Conservation (phyloP, 1,140 invertebrate species). For the Vollenhovia emeryi region DNA sequence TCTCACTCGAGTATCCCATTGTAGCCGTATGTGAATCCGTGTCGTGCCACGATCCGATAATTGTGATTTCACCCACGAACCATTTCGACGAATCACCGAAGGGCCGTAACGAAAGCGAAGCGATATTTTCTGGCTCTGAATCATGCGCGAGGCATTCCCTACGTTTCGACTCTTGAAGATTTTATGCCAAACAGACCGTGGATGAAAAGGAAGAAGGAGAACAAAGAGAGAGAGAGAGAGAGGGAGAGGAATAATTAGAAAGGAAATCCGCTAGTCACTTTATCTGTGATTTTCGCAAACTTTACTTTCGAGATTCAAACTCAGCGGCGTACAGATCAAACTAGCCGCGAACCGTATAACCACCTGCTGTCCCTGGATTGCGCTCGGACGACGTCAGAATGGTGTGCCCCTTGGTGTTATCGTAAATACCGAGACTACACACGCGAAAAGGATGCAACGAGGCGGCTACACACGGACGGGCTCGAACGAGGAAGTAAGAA, state of each 20-base stretch:
- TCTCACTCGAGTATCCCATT: constrained; percentile 73
- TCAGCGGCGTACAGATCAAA: constrained; percentile 1
- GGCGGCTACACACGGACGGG: constrained; percentile 38
- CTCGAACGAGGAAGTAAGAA: constrained; percentile 77
- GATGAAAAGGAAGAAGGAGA: not conserved
- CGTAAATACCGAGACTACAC: constrained; percentile 31
- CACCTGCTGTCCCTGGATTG: constrained; percentile 23
- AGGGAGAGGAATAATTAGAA: not conserved
- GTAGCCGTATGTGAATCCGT: constrained; percentile 68
- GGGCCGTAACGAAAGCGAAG: constrained; percentile 55
- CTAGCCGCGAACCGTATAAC: constrained; percentile 23
- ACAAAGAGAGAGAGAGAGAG: not conserved
- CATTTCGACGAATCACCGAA: constrained; percentile 64
- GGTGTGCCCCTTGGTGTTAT: constrained; percentile 16
- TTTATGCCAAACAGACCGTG: not conserved
- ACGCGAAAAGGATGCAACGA: constrained; percentile 59
- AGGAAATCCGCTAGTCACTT: not conserved
- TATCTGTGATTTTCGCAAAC: not conserved
- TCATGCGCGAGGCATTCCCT: constrained; percentile 4
- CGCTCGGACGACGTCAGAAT: constrained; percentile 13
- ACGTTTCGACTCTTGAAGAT: not conserved
- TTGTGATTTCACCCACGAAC: constrained; percentile 74
- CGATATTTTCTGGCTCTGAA: constrained; percentile 38
- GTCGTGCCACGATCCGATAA: constrained; percentile 67
- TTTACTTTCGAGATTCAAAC: not conserved